These are phyloP conservation scores for Bellardia bayeri DNA, from an alignment of 2,888 invertebrate species.

Conservation along the genomic window DNA sequence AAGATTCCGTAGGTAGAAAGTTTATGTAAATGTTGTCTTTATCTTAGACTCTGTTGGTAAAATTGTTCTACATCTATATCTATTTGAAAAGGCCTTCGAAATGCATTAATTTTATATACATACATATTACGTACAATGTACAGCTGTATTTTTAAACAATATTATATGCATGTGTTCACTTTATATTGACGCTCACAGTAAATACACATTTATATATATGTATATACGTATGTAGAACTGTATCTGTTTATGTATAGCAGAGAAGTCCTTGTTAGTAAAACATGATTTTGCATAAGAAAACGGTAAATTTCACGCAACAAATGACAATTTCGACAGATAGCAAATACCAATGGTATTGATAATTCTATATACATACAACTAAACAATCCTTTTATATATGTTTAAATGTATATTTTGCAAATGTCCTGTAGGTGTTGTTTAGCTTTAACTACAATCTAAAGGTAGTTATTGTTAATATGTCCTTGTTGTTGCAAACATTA, in stretches of 20 bases:
- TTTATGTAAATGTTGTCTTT: no score
- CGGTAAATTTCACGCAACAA: slow-evolving; percentile 80
- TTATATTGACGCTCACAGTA: no score
- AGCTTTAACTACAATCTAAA: slow-evolving; percentile 25
- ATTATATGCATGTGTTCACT: no score
- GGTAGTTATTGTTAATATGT: slow-evolving; percentile 50
- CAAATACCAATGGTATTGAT: slow-evolving; percentile 71
- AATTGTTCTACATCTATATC: no score
- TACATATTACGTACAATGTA: no score
- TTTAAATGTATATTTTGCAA: neutral
- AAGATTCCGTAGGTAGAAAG: no score
- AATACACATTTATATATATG: no score
- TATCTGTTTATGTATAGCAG: neutral
- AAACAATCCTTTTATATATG: neutral
- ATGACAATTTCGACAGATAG: slow-evolving; percentile 77
- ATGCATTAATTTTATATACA: no score
- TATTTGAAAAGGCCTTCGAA: no score
- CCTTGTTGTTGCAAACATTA: slow-evolving; percentile 27
- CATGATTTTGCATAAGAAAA: slow-evolving; percentile 77
- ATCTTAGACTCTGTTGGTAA: no score
- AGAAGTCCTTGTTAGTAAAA: slow-evolving; percentile 69
- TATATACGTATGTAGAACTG: neutral
- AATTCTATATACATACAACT: slow-evolving; percentile 17
- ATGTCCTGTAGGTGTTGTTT: slow-evolving; percentile 44
- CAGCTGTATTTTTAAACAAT: no score